Conservation (phyloP, 2,113 vertebrate genomes). For the Tachycineta bicolor region DNA sequence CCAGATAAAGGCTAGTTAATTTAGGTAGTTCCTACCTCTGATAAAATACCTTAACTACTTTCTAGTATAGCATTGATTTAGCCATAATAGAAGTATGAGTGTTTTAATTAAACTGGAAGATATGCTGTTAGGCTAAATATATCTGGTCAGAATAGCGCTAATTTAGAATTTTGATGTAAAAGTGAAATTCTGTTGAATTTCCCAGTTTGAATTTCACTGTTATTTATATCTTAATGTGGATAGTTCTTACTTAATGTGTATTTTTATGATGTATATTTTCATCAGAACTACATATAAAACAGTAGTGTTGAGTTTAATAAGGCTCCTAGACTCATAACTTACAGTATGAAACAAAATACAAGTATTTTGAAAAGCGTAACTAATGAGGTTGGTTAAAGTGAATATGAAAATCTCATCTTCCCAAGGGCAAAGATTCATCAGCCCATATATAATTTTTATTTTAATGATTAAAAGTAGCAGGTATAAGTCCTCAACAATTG, state of each 20-base stretch:
- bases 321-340: neutral
- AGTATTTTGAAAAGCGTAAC: neutral
- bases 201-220: neutral
- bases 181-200: neutral
- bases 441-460: neutral
- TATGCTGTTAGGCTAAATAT: neutral
- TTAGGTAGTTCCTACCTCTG: neutral
- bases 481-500: neutral
- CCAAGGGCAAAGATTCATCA: neutral
- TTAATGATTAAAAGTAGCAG: neutral
- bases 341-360: neutral
- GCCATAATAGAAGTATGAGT: neutral
- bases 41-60: neutral
- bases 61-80: neutral
- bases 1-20: neutral
- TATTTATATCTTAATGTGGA: neutral
- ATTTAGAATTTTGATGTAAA: neutral
- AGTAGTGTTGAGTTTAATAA: neutral
- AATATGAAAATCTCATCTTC: neutral
- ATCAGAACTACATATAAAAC: neutral
- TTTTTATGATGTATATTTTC: neutral
- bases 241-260: neutral
- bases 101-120: neutral
- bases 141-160: neutral
- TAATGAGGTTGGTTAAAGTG: neutral